Percentiles rank a stretch among this genome's conserved stretches.
phyloP scores from a whole-genome alignment of 1,140 invertebrate species.

The Nephotettix cincticeps region DNA sequence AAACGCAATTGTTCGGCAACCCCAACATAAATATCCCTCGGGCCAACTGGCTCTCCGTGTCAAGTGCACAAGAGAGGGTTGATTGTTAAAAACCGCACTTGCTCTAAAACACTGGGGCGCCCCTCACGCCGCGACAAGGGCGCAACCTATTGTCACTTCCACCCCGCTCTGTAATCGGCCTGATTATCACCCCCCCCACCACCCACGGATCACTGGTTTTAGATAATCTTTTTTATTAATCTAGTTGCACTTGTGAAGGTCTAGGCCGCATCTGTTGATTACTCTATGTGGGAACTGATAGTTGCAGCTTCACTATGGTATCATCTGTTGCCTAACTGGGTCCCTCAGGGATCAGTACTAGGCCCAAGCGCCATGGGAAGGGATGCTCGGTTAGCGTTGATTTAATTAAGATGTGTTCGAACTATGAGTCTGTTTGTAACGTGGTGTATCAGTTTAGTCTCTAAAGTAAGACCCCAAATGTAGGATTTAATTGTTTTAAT shows the following conservation, averaged over 20 bases:
- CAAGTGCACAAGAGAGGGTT: not conserved
- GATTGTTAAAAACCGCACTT: constrained; percentile 12
- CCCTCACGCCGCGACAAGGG: not conserved
- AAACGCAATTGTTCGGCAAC: not conserved
- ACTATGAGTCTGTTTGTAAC: no score
- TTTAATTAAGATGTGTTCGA: no score
- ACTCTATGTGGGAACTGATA: not conserved
- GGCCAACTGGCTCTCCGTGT: not conserved
- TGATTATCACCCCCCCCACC: no score
- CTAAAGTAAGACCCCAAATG: no score
- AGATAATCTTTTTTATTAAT: constrained; percentile 6
- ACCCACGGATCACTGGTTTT: not conserved
- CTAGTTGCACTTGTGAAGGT: not conserved
- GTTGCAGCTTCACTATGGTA: no score
- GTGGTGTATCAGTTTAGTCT: no score
- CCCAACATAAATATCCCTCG: not conserved
- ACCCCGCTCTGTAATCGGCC: no score
- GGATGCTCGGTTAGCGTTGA: no score
- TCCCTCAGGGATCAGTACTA: no score
- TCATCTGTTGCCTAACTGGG: no score
- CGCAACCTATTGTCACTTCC: not conserved
- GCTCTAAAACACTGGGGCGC: not conserved
- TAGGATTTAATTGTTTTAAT: no score
- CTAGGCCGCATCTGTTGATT: not conserved
- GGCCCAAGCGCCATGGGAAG: no score